phyloP scores from a whole-genome alignment of 2,113 vertebrate species.

The Plecturocebus donacophilus region DNA sequence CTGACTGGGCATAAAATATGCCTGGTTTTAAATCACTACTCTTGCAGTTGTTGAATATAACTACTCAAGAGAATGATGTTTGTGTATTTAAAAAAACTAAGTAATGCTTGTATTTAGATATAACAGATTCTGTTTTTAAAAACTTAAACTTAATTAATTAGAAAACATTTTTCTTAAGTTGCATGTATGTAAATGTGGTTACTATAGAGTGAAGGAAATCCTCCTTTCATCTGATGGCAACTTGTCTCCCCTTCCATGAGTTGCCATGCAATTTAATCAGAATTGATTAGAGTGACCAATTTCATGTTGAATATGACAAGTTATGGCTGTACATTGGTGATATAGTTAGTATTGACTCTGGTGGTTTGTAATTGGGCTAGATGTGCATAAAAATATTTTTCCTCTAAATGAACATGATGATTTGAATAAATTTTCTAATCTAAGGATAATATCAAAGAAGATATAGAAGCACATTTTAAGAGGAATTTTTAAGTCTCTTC shows the following conservation, averaged over 20 bases:
- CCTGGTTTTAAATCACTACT: slow-evolving; percentile 44
- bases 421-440: slow-evolving; percentile 3
- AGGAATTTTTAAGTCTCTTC: not conserved
- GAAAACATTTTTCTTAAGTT: not conserved
- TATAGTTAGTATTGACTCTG: not conserved
- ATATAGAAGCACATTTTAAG: not conserved
- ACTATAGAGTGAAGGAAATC: not conserved
- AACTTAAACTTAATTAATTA: slow-evolving; percentile 42
- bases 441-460: not conserved
- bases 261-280: not conserved
- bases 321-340: not conserved
- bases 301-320: slow-evolving; percentile 51
- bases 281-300: slow-evolving; percentile 14
- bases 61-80: not conserved
- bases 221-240: slow-evolving; percentile 21
- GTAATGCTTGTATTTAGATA: not conserved
- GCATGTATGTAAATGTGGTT: not conserved
- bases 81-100: not conserved
- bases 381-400: slow-evolving; percentile 29
- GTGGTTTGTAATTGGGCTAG: not conserved
- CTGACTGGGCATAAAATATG: slow-evolving; percentile 12
- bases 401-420: not conserved
- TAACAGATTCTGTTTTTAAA: slow-evolving; percentile 35
- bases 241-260: not conserved
- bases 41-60: slow-evolving; percentile 37